phyloP scores from a whole-genome alignment of 92 coral and sea anemone genomes.

The Epizoanthus scotinus region DNA sequence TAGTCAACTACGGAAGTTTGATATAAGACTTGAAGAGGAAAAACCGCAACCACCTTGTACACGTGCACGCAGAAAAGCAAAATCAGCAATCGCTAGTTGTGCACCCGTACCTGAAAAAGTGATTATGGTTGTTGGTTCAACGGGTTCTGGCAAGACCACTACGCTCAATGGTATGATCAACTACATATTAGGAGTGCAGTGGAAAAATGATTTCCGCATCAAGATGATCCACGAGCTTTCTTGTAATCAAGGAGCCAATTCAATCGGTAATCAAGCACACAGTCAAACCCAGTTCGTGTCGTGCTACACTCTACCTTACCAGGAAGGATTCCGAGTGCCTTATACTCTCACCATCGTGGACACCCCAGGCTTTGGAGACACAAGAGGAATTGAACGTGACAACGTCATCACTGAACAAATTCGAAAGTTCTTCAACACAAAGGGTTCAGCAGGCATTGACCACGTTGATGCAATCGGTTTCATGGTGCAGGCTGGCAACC shows the following conservation, averaged over 20 bases:
- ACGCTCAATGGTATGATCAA: conserved; percentile 46
- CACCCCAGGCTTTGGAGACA: conserved; percentile 57
- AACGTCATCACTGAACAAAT: conserved; percentile 39
- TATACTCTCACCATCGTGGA: conserved; percentile 50
- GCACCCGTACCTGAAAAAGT: conserved; percentile 35
- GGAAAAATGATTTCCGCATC: conserved; percentile 46
- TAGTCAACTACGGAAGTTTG: conserved; percentile 38
- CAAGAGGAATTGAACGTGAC: conserved; percentile 48
- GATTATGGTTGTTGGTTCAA: conserved; percentile 50
- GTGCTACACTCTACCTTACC: conserved; percentile 44
- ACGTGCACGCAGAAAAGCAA: not conserved
- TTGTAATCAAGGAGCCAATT: conserved; percentile 38
- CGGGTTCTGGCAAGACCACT: conserved; percentile 53
- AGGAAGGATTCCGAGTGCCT: conserved; percentile 42
- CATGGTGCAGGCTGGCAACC: conserved; percentile 48
- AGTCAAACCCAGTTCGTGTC: conserved; percentile 50
- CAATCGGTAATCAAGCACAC: conserved; percentile 42
- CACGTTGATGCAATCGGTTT: conserved; percentile 55
- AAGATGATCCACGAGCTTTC: conserved; percentile 53
- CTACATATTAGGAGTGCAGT: conserved; percentile 45
- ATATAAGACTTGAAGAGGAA: conserved; percentile 1
- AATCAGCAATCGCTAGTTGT: too few relatives aligned
- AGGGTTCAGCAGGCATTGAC: conserved; percentile 47
- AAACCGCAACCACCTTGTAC: not conserved
- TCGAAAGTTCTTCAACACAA: conserved; percentile 41